A percentile compares a stretch with the other conserved stretches of the same genome.
phyloP scores from a whole-genome alignment of 1,140 invertebrate species.

The Cataglyphis hispanica region DNA sequence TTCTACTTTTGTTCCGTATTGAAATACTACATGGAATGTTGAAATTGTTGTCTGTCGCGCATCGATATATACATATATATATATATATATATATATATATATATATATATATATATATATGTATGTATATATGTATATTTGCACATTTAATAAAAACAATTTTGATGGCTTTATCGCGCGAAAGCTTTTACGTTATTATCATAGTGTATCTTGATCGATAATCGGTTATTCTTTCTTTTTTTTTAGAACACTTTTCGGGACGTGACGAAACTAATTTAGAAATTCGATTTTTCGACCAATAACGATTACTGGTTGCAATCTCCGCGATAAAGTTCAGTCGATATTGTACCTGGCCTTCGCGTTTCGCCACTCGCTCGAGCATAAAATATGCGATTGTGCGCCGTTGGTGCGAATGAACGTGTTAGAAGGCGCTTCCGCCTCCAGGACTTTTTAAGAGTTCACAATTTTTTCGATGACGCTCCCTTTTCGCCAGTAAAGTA shows the following conservation, averaged over 20 bases:
- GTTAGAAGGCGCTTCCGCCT: conserved; percentile 40
- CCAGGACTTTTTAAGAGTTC: conserved; percentile 15
- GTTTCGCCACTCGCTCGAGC: conserved; percentile 41
- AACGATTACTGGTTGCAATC: conserved; percentile 32
- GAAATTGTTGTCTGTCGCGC: conserved; percentile 16
- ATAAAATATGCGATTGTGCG: conserved; percentile 55
- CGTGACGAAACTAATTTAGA: conserved; percentile 30
- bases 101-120: neutral
- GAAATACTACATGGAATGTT: conserved; percentile 36
- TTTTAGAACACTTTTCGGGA: conserved; percentile 4
- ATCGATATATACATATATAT: neutral
- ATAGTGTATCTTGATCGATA: neutral
- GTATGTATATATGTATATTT: neutral
- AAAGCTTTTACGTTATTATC: conserved; percentile 15
- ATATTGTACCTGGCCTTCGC: conserved; percentile 30
- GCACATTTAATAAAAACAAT: neutral
- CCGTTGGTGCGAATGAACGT: conserved; percentile 54
- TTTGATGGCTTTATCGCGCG: neutral
- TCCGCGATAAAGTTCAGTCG: conserved; percentile 30
- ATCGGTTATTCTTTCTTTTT: neutral
- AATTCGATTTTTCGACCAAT: conserved; percentile 33
- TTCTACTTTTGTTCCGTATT: conserved; percentile 34
- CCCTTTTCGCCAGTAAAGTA: neutral
- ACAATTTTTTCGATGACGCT: conserved; percentile 28
- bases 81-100: too few species aligned